Conservation (phyloP, 2,797 vertebrate species). For the Distichodus sexfasciatus region DNA sequence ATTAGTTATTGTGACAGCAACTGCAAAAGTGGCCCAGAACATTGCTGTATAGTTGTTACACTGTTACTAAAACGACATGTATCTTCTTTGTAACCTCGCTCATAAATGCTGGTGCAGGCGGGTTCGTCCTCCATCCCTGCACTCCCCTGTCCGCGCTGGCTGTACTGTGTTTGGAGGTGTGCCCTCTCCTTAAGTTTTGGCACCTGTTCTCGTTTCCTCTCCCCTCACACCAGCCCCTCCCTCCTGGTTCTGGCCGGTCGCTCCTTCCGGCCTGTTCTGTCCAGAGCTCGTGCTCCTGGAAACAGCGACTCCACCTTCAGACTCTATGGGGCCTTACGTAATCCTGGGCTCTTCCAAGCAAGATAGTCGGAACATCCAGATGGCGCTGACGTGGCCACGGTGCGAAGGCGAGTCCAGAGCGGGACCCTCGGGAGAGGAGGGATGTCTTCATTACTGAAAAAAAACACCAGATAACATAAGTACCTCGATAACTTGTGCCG, state of each 20-base stretch:
- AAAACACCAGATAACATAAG: no score
- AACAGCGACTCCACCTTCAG: slow-evolving; percentile 49
- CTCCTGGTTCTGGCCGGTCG: background rate
- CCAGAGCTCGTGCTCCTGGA: slow-evolving; percentile 11
- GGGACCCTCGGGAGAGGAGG: slow-evolving; percentile 11
- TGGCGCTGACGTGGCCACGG: background rate
- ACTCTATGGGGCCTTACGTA: slow-evolving; percentile 55
- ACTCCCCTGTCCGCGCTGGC: background rate
- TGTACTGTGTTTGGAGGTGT: slow-evolving; percentile 41
- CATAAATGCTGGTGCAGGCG: background rate
- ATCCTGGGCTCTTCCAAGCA: slow-evolving; percentile 38
- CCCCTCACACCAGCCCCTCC: slow-evolving; percentile 32
- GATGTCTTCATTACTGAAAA: slow-evolving; percentile 15
- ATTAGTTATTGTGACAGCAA: no score
- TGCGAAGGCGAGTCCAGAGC: slow-evolving; percentile 23
- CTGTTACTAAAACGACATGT: no score
- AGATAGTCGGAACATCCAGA: slow-evolving; percentile 24
- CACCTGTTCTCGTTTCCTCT: slow-evolving; percentile 51
- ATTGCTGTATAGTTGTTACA: no score
- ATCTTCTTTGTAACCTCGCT: no score
- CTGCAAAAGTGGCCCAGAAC: no score
- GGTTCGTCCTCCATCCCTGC: background rate
- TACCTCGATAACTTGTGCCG: no score
- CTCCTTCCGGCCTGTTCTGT: slow-evolving; percentile 49
- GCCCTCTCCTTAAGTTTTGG: slow-evolving; percentile 52